Conservation (phyloP, 1,140 invertebrate genomes). For the Episyrphus balteatus region DNA sequence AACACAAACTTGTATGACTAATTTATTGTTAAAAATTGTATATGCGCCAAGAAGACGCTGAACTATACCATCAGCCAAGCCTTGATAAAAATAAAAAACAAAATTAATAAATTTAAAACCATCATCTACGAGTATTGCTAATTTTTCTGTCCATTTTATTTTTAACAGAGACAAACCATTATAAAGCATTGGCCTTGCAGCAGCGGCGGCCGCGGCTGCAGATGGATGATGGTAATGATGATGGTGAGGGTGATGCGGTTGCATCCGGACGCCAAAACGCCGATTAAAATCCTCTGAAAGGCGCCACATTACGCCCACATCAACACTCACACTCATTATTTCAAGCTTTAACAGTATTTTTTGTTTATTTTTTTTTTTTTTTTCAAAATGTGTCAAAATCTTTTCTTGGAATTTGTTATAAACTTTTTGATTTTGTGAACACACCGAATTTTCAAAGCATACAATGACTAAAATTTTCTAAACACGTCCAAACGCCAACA, state of each 20-base stretch:
- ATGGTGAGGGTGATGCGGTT: conserved; percentile 11
- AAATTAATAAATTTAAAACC: no score
- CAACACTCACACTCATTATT: conserved; percentile 34
- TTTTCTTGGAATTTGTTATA: no score
- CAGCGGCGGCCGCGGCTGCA: conserved; percentile 2
- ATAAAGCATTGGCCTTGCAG: conserved; percentile 38
- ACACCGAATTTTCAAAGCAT: no score
- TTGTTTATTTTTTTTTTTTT: conserved; percentile 1
- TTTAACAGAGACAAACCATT: conserved; percentile 30
- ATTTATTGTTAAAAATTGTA: no score
- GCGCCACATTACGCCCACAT: conserved; percentile 37
- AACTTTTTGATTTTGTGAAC: no score
- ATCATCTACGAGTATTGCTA: background rate
- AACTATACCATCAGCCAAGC: no score
- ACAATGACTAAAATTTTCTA: no score
- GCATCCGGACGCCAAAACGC: conserved; percentile 33
- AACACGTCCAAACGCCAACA: no score
- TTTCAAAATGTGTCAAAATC: conserved; percentile 1
- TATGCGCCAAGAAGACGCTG: no score
- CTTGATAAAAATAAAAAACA: no score
- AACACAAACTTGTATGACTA: no score
- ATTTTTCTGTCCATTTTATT: background rate
- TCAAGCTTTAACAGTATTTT: background rate
- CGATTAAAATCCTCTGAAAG: conserved; percentile 35
- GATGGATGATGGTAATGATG: conserved; percentile 15